Evolutionary conservation across 2,797 vertebrate species (phyloP).

Genomic region (Lepidocolaptes lacrymiger): DNA sequence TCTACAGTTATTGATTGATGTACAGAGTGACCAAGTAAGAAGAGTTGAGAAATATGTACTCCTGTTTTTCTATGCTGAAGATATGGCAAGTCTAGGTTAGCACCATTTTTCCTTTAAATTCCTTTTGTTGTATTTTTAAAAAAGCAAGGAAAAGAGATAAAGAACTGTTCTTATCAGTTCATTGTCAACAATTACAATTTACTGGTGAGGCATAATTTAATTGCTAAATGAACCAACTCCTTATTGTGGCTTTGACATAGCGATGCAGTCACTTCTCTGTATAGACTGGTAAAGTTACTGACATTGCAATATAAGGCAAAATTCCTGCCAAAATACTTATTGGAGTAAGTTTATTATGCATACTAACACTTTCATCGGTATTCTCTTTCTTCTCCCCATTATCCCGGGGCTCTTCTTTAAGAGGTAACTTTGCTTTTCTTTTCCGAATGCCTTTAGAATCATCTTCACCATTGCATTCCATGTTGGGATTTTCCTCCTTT

Average conservation of each 20-base stretch:
- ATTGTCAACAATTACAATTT: background rate
- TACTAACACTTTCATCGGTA: slow-evolving; percentile 79
- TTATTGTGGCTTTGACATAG: background rate
- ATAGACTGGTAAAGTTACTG: background rate
- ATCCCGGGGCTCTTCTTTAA: slow-evolving; percentile 76
- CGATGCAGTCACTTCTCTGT: background rate
- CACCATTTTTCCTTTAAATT: background rate
- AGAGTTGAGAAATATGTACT: background rate
- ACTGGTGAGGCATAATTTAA: background rate
- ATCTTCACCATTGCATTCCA: slow-evolving; percentile 77
- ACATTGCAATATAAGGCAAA: background rate
- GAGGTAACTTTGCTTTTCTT: slow-evolving; percentile 75
- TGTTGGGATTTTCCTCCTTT: slow-evolving; percentile 74
- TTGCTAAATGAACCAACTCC: background rate
- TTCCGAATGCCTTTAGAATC: slow-evolving; percentile 76
- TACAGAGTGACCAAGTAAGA: background rate
- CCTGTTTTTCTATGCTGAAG: background rate
- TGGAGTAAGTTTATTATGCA: background rate
- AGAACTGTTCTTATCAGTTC: background rate
- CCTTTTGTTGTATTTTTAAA: background rate
- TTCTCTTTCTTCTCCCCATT: slow-evolving; percentile 75
- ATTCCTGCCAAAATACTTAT: background rate
- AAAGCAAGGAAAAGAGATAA: background rate
- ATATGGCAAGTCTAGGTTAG: background rate
- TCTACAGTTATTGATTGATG: background rate